Evolutionary conservation across 2,113 vertebrate species (phyloP), one percentile per base, ranked within the genome.

Genomic region (Craseonycteris thonglongyai): DNA sequence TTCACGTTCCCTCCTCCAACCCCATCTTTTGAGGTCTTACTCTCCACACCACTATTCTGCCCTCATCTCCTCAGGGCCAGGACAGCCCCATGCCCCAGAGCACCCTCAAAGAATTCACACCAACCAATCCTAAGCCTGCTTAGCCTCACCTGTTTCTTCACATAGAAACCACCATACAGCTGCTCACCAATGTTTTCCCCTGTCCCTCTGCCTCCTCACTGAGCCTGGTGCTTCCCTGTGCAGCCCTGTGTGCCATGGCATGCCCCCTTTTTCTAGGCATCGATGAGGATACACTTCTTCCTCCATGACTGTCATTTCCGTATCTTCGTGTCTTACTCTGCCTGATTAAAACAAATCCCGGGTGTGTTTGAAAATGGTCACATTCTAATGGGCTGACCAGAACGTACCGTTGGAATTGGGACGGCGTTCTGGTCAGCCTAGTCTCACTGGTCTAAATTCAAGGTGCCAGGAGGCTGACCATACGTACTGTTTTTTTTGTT

Each of bases 191-290:
- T 9, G 0, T 15, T 35, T 22, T 26, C 19, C 14, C 3, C 22
- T 22, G 1, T 59, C 38, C 24, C 51, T 61, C 66, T 33, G 15
- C 68, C 16, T 69, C 33, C 15, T 38, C 12, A 21, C 33, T 0
- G 3, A 19, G 24, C 22, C 7, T 63, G 40, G 12, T 42, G 16
- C 81, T 49, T 40, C 47, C 13, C 30, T 0, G 0, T n/a, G 0
- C 16, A 13, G 30, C 42, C 7, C 33, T 33, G 16, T 0, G 2
- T 66, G 56, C 13, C 51, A 2, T 16, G 6, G 26, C 15, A 0
- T 8, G 19, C 42, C 38, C 12, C n/a, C 12, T 61, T 22, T 83
- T 61, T 76, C 33, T 35, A 33, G 66, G 79, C 28, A 10, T 0
- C 33, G 24, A 26, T 56, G 24, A 12, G 0, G 47, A 2, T 42